These are phyloP conservation scores for Bruchidius siliquastri DNA, from an alignment of 2,888 invertebrate species.

Conservation along the genomic window DNA sequence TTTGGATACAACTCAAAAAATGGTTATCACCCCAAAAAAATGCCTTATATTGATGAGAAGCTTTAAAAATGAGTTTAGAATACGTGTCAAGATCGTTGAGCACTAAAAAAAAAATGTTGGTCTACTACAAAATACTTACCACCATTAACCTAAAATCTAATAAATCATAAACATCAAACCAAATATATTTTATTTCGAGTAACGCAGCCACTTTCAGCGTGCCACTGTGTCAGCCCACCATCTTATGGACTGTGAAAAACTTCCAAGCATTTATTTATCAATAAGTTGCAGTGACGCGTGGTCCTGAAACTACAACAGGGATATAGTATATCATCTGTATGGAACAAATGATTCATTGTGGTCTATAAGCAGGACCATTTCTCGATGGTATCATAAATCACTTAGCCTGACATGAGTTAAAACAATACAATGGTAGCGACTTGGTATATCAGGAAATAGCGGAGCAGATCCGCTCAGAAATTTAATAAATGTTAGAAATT, in stretches of 20 bases:
- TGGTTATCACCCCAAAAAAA: too few relatives aligned
- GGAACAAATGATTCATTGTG: not conserved
- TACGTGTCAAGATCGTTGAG: too few relatives aligned
- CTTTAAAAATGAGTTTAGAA: too few relatives aligned
- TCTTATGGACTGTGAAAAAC: not conserved
- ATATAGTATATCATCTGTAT: not conserved
- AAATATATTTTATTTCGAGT: too few relatives aligned
- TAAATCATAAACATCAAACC: too few relatives aligned
- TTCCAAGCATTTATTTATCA: not conserved
- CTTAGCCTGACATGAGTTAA: not conserved
- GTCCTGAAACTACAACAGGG: not conserved
- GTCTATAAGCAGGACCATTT: not conserved
- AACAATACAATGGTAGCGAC: not conserved
- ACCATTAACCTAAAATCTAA: too few relatives aligned
- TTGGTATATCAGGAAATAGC: not conserved
- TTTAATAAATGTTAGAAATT: not conserved
- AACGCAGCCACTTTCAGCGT: not conserved
- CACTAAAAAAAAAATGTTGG: too few relatives aligned
- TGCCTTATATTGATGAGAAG: too few relatives aligned
- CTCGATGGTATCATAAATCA: not conserved
- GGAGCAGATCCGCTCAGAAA: not conserved
- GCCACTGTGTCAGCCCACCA: not conserved
- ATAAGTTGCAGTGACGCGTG: not conserved
- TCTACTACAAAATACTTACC: too few relatives aligned
- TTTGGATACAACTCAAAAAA: too few relatives aligned